phyloP scores from a whole-genome alignment of 2,797 vertebrate genomes.

The Myotis pilosus region DNA sequence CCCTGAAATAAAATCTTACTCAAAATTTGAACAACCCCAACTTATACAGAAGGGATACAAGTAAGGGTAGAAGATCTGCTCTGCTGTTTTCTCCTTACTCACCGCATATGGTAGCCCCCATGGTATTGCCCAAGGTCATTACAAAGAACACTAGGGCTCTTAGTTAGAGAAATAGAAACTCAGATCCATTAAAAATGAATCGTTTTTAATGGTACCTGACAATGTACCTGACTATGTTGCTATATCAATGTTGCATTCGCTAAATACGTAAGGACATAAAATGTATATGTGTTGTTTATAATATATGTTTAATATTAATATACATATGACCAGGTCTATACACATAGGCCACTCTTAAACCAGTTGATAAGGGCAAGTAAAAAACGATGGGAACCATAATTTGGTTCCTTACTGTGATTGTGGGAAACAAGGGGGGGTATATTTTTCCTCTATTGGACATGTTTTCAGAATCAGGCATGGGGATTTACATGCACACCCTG shows the following conservation, averaged over 20 bases:
- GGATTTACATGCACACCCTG: constrained; percentile 58
- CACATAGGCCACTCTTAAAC: constrained; percentile 25
- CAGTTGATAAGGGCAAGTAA: background rate
- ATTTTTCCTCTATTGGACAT: constrained; percentile 44
- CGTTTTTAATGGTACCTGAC: background rate
- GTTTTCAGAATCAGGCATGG: constrained; percentile 50
- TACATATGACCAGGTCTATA: background rate
- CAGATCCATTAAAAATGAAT: background rate
- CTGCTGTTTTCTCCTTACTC: background rate
- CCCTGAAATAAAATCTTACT: constrained; percentile 35
- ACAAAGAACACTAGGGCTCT: background rate
- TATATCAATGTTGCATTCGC: background rate
- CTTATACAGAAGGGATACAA: background rate
- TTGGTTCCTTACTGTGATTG: constrained; percentile 36
- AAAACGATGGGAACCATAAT: constrained; percentile 28
- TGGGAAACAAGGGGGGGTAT: constrained; percentile 27
- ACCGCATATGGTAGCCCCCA: background rate
- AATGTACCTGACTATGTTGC: background rate
- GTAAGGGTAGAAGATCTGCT: background rate
- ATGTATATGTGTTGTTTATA: background rate
- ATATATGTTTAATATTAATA: background rate
- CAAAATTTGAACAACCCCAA: constrained; percentile 24
- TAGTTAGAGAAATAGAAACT: background rate
- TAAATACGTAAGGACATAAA: background rate
- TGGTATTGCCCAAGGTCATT: background rate